A percentile compares a stretch with the other conserved stretches of the same genome.
Evolutionary conservation across 2,797 vertebrate species (phyloP).

Genomic region (Anguilla obscura): DNA sequence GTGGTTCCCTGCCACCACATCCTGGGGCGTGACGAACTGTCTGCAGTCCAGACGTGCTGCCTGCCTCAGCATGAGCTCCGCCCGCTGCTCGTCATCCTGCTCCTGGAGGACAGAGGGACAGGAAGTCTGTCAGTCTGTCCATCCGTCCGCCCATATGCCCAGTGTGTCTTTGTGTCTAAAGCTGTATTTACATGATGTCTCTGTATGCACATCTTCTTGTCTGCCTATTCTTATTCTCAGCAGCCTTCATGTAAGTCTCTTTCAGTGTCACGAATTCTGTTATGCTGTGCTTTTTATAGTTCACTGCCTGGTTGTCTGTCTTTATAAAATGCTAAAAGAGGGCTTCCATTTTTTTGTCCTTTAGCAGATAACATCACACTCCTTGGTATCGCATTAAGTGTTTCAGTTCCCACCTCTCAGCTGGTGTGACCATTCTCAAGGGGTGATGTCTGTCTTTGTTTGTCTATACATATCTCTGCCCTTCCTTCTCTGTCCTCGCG

Average conservation of each 20-base stretch:
- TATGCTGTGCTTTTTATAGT: background rate
- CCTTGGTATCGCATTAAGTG: background rate
- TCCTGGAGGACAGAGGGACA: slow-evolving; percentile 71
- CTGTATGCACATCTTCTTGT: background rate
- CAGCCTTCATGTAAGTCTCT: background rate
- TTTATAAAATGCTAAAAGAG: background rate
- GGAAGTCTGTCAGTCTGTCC: background rate
- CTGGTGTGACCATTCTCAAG: background rate
- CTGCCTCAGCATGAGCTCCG: slow-evolving; percentile 89
- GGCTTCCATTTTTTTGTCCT: background rate
- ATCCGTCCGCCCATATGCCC: background rate
- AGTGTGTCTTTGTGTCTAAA: background rate
- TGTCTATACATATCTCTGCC: background rate
- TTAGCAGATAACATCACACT: background rate
- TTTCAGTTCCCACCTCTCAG: background rate
- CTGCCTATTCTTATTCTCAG: background rate
- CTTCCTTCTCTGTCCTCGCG: background rate
- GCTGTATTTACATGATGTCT: background rate
- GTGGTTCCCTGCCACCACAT: slow-evolving; percentile 90
- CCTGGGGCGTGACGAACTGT: slow-evolving; percentile 90
- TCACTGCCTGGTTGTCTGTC: background rate
- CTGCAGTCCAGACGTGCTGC: slow-evolving; percentile 90
- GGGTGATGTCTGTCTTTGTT: background rate
- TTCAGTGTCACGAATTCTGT: background rate
- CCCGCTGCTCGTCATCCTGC: slow-evolving; percentile 77